These are phyloP conservation scores for Planiliza haematocheilus DNA, from an alignment of 2,113 vertebrate genomes.

Conservation along the genomic window DNA sequence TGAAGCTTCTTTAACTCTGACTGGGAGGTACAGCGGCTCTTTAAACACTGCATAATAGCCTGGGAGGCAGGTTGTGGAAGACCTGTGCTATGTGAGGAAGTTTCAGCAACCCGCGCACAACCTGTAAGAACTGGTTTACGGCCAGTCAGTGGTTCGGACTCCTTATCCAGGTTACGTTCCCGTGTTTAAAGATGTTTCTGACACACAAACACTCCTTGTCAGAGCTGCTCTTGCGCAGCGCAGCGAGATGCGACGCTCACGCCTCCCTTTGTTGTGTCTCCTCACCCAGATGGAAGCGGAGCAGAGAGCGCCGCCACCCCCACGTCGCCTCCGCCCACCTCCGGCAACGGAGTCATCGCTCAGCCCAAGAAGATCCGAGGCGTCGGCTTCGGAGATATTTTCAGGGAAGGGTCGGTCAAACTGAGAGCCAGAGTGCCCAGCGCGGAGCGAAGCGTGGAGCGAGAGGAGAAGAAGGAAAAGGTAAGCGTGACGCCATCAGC, in stretches of 20 bases:
- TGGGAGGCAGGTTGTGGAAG: not conserved
- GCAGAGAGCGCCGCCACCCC: constrained; percentile 72
- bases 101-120: not conserved
- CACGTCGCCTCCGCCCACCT: constrained; percentile 81
- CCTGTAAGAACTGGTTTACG: no score
- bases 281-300: constrained; percentile 65
- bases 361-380: constrained; percentile 95
- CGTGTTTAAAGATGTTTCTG: no score
- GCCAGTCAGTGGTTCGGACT: no score
- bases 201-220: no score
- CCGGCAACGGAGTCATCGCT: constrained; percentile 83
- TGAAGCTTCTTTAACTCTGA: not conserved
- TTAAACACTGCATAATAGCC: not conserved
- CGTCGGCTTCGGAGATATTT: constrained; percentile 97
- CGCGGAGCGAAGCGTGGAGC: no score
- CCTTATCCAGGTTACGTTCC: no score
- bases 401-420: constrained; percentile 93
- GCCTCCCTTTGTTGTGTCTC: not conserved
- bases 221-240: no score
- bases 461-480: constrained; percentile 92
- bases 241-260: no score
- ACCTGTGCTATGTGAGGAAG: not conserved
- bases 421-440: constrained; percentile 86
- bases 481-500: constrained; percentile 71
- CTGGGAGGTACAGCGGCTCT: not conserved